Percentiles rank a stretch among this genome's conserved stretches.
These are phyloP conservation scores for Margaritifera margaritifera DNA, from an alignment of 2,888 invertebrate species.

Conservation along the genomic window DNA sequence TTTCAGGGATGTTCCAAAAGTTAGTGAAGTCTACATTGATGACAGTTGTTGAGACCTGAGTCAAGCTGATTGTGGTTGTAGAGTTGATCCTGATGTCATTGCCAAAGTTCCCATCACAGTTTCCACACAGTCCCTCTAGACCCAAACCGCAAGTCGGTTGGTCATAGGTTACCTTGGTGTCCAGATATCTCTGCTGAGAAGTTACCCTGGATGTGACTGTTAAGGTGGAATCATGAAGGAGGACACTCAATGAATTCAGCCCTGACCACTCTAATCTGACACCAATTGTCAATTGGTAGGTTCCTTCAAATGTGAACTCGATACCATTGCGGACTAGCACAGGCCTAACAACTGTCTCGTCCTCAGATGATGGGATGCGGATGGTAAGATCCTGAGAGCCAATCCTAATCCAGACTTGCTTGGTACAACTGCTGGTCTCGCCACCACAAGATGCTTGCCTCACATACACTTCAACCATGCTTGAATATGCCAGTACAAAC, in stretches of 20 bases:
- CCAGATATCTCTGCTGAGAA: too few species aligned
- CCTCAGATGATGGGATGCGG: conserved; percentile 6
- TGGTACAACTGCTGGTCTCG: conserved; percentile 20
- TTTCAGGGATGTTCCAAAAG: conserved; percentile 11
- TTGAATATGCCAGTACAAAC: conserved; percentile 12
- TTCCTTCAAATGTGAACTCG: too few species aligned
- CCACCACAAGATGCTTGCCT: conserved; percentile 31
- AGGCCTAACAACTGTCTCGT: background rate
- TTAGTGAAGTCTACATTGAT: conserved; percentile 19
- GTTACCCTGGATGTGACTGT: too few species aligned
- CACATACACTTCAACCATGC: conserved; percentile 19
- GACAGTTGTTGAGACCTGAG: conserved; percentile 5
- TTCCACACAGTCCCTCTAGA: conserved; percentile 34
- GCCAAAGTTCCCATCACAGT: conserved; percentile 35
- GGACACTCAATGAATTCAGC: too few species aligned
- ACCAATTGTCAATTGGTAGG: too few species aligned
- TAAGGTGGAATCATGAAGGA: too few species aligned
- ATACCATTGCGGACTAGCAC: conserved; percentile 31
- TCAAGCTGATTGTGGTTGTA: conserved; percentile 2
- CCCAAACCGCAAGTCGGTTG: conserved; percentile 2
- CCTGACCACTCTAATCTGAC: too few species aligned
- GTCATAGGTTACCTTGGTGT: too few species aligned
- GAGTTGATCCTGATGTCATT: conserved; percentile 33
- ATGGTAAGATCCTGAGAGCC: conserved; percentile 23
- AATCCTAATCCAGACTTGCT: conserved; percentile 28